These are phyloP conservation scores for Luscinia luscinia DNA, from an alignment of 2,797 vertebrate genomes.

Conservation along the genomic window DNA sequence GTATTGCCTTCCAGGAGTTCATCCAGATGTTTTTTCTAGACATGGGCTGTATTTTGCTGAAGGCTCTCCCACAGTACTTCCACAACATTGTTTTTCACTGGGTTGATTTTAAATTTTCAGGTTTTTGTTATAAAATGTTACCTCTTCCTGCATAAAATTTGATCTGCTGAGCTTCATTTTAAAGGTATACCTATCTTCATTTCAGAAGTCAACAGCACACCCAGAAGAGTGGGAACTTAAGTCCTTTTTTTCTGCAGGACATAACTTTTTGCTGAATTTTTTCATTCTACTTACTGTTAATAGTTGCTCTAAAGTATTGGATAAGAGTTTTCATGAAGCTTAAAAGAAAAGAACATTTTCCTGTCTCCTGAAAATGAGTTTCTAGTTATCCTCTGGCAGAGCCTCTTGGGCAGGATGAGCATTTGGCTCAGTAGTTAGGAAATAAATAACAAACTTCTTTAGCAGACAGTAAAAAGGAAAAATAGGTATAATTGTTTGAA, in stretches of 20 bases:
- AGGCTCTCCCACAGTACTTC: background rate
- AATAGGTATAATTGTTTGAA: background rate
- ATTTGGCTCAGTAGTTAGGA: background rate
- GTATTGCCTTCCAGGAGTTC: background rate
- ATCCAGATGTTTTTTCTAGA: background rate
- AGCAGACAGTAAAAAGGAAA: background rate
- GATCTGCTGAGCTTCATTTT: constrained; percentile 1
- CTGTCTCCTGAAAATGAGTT: background rate
- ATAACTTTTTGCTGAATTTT: background rate
- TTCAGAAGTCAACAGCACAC: background rate
- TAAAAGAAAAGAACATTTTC: background rate
- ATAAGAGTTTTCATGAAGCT: background rate
- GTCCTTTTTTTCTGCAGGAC: background rate
- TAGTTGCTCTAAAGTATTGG: background rate
- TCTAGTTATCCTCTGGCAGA: background rate
- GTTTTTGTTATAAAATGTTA: background rate
- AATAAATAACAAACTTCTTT: background rate
- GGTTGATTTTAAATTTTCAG: constrained; percentile 27
- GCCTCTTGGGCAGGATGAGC: background rate
- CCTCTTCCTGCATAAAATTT: constrained; percentile 9
- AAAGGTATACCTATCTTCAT: background rate
- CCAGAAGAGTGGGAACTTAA: background rate
- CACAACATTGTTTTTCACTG: background rate
- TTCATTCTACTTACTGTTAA: background rate
- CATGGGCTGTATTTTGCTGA: background rate